These are phyloP conservation scores for Eueides isabella DNA, from an alignment of 1,140 invertebrate genomes.

Conservation along the genomic window DNA sequence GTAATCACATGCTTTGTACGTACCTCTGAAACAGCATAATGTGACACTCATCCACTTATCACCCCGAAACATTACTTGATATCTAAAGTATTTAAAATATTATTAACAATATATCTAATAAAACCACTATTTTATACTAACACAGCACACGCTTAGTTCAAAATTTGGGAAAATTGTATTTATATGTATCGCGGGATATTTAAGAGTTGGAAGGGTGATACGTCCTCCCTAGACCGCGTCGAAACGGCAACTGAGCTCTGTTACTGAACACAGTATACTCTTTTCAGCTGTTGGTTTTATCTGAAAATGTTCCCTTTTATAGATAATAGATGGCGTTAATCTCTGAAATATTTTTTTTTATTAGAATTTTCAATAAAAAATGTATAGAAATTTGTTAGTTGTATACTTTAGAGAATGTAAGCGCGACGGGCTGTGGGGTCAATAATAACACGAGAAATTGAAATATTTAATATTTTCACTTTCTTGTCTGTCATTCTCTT, in stretches of 20 bases:
- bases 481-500: too few relatives aligned
- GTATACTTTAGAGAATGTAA: too few relatives aligned
- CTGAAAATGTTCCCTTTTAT: conserved; percentile 31
- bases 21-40: conserved; percentile 35
- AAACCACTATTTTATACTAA: not conserved
- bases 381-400: too few relatives aligned
- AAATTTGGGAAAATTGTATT: not conserved
- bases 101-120: not conserved
- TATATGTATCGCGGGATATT: conserved; percentile 6
- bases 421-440: too few relatives aligned
- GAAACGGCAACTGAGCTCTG: conserved; percentile 47
- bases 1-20: not conserved
- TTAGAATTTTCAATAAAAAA: too few relatives aligned
- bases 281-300: conserved; percentile 39
- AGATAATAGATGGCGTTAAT: conserved; percentile 43
- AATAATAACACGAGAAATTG: too few relatives aligned
- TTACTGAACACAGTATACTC: conserved; percentile 44
- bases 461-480: too few relatives aligned
- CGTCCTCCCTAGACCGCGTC: conserved; percentile 21
- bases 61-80: conserved; percentile 13
- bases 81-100: not conserved
- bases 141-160: not conserved
- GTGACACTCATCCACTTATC: conserved; percentile 31
- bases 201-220: not conserved
- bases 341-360: not conserved